A percentile compares a stretch with the other conserved stretches of the same genome.
Evolutionary conservation across 2,888 invertebrate genomes (phyloP).

Genomic region (Syrphus vitripennis): DNA sequence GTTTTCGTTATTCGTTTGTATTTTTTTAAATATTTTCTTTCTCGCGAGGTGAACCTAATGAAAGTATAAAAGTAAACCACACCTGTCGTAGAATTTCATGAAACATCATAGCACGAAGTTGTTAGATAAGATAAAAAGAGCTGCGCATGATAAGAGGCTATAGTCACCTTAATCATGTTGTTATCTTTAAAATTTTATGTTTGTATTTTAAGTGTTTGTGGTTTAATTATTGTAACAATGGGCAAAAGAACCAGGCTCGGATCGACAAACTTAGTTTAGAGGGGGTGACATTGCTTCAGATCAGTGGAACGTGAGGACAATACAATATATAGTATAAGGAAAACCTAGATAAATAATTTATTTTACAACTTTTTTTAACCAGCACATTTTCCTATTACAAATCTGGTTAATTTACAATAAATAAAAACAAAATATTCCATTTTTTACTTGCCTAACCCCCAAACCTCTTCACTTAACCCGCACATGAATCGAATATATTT

Average conservation of each 20-base stretch:
- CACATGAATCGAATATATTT: neutral
- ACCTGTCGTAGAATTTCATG: constrained; percentile 56
- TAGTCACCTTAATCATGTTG: constrained; percentile 43
- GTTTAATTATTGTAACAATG: constrained; percentile 36
- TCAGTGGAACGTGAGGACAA: neutral
- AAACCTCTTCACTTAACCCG: neutral
- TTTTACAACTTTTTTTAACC: too few relatives aligned
- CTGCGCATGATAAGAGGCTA: constrained; percentile 35
- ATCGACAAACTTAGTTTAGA: neutral
- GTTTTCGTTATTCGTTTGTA: constrained; percentile 38
- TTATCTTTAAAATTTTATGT: neutral
- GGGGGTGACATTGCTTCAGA: neutral
- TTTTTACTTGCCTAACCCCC: neutral
- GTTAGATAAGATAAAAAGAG: constrained; percentile 58
- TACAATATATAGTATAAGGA: neutral
- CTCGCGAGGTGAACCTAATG: constrained; percentile 6
- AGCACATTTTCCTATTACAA: too few relatives aligned
- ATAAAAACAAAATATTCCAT: too few relatives aligned
- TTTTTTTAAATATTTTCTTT: neutral
- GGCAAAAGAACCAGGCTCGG: neutral
- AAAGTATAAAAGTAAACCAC: constrained; percentile 51
- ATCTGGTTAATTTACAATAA: too few relatives aligned
- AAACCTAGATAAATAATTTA: too few relatives aligned
- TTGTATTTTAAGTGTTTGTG: neutral
- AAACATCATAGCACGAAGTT: constrained; percentile 32